Evolutionary conservation across 2,113 vertebrate genomes (phyloP).

Genomic region (Calonectris borealis): DNA sequence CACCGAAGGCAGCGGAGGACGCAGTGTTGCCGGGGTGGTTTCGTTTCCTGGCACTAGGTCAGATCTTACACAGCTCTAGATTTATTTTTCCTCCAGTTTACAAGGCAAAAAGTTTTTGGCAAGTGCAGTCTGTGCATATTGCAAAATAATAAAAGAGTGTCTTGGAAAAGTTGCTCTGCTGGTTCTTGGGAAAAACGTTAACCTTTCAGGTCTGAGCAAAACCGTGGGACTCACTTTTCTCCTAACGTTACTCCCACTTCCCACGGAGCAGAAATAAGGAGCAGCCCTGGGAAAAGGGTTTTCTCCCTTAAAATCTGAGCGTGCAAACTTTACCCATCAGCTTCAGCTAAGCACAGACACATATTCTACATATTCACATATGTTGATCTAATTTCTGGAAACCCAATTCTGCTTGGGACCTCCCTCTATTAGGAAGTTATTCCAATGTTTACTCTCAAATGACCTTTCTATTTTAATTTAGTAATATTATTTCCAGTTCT

Average conservation of each 20-base stretch:
- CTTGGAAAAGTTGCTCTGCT: background rate
- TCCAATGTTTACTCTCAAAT: background rate
- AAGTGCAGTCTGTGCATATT: background rate
- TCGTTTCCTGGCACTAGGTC: background rate
- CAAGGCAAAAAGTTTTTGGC: background rate
- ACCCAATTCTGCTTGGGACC: background rate
- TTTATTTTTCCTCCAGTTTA: background rate
- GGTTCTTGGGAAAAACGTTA: accelerated
- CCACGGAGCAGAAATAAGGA: background rate
- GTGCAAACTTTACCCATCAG: background rate
- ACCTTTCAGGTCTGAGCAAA: background rate
- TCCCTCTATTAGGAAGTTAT: background rate
- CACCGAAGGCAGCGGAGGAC: accelerated
- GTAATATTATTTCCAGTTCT: background rate
- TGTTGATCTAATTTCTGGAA: background rate
- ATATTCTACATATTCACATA: background rate
- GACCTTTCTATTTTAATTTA: background rate
- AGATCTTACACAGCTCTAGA: background rate
- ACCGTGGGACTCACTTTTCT: background rate
- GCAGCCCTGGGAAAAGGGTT: background rate
- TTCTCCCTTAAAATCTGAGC: background rate
- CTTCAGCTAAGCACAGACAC: background rate
- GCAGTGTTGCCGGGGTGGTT: no score
- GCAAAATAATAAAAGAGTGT: background rate
- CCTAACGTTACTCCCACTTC: background rate